These are phyloP conservation scores for Turritopsis rubra DNA, from an alignment of 30 jellyfish, hydroid and myxozoan species.

Conservation along the genomic window DNA sequence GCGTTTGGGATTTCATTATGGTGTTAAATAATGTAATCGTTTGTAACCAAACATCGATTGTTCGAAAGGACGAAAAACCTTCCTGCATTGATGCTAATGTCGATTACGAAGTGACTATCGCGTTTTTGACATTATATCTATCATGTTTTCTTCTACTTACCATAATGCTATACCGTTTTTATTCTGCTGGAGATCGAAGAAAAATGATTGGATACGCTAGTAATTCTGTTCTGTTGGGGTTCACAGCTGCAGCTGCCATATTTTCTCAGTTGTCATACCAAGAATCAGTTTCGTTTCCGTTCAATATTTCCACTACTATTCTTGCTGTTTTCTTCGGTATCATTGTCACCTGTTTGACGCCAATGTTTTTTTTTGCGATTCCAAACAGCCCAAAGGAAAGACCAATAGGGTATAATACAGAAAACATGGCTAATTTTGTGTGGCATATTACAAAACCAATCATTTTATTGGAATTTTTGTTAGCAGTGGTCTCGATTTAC, in stretches of 20 bases:
- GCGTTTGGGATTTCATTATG: too few species aligned
- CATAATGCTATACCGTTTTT: neutral
- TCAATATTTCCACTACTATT: neutral
- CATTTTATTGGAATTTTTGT: neutral
- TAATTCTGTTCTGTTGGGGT: neutral
- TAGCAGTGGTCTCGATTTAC: neutral
- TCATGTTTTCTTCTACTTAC: neutral
- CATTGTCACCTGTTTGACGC: neutral
- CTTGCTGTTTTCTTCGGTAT: neutral
- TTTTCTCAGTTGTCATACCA: neutral
- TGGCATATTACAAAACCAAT: neutral
- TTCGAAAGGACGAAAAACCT: too few species aligned
- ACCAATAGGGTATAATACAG: neutral
- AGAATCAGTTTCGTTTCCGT: neutral
- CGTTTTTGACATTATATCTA: neutral
- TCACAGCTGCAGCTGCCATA: neutral
- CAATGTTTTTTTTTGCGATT: neutral
- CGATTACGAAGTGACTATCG: neutral
- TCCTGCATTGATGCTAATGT: neutral
- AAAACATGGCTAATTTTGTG: neutral
- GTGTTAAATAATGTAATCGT: too few species aligned
- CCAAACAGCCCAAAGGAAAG: neutral
- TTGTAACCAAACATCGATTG: too few species aligned
- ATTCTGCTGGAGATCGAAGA: neutral
- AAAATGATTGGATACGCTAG: neutral